Evolutionary conservation across 2,113 vertebrate genomes (phyloP).

Genomic region (Arvicanthis niloticus): DNA sequence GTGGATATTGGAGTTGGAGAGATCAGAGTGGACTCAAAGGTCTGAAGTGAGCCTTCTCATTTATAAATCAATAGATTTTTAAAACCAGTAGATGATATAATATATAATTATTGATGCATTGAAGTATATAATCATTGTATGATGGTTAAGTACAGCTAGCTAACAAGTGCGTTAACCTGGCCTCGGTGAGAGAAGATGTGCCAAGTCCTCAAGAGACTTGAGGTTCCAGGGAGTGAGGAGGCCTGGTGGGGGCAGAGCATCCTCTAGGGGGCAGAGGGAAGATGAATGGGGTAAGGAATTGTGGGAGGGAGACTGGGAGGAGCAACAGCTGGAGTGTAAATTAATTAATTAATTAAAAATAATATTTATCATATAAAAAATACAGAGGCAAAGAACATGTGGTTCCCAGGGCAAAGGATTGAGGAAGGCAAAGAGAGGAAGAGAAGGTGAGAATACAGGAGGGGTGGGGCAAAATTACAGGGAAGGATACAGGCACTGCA

Average conservation of each 20-base stretch:
- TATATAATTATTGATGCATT: background rate
- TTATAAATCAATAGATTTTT: background rate
- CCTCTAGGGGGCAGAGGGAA: too few relatives aligned
- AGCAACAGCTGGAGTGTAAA: too few relatives aligned
- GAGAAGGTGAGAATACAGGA: background rate
- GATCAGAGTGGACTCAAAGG: background rate
- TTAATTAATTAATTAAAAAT: background rate
- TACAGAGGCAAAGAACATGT: background rate
- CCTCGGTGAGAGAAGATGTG: too few relatives aligned
- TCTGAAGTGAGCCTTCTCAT: background rate
- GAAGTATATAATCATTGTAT: background rate
- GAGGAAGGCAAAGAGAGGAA: background rate
- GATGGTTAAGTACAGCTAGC: background rate
- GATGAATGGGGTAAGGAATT: too few relatives aligned
- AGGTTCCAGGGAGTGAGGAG: too few relatives aligned
- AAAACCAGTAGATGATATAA: background rate
- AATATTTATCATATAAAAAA: constrained; percentile 43
- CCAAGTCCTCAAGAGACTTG: too few relatives aligned
- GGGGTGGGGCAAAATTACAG: background rate
- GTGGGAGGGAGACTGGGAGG: too few relatives aligned
- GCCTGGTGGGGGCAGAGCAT: too few relatives aligned
- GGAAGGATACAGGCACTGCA: background rate
- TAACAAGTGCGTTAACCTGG: background rate
- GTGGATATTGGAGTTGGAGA: background rate
- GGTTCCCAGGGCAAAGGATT: background rate